These are phyloP conservation scores for Gisinianus flammeolus DNA, from an alignment of 2,888 invertebrate genomes.

Conservation along the genomic window DNA sequence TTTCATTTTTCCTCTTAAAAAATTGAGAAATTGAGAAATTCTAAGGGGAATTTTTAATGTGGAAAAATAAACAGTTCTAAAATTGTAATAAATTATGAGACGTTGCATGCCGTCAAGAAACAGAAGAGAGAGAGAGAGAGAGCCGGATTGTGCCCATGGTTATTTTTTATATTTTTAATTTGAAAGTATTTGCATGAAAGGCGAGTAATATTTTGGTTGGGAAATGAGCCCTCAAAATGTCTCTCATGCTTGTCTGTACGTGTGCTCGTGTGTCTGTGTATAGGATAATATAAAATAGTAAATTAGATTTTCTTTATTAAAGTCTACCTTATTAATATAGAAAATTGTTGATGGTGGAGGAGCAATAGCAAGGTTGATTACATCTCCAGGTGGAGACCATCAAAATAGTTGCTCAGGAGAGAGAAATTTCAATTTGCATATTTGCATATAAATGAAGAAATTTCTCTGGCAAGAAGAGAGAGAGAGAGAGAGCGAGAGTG, in stretches of 20 bases:
- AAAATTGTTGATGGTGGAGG: conserved; percentile 34
- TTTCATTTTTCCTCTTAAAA: conserved; percentile 15
- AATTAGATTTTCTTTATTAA: conserved; percentile 43
- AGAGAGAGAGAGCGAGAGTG: not conserved
- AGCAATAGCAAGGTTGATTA: conserved; percentile 30
- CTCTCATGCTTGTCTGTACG: not conserved
- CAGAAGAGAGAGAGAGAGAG: too few species aligned
- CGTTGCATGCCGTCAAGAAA: too few species aligned
- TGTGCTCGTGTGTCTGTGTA: not conserved
- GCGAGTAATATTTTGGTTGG: not conserved
- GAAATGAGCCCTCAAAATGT: not conserved
- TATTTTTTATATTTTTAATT: not conserved
- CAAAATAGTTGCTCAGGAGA: conserved; percentile 39
- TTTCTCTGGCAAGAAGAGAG: conserved; percentile 23
- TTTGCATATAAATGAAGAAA: conserved; percentile 45
- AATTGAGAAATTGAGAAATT: not conserved
- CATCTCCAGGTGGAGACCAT: conserved; percentile 43
- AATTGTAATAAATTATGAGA: too few species aligned
- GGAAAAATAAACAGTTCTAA: too few species aligned
- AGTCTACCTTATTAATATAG: conserved; percentile 41
- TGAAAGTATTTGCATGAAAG: not conserved
- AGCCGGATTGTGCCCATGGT: too few species aligned
- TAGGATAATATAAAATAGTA: conserved; percentile 1
- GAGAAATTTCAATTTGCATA: conserved; percentile 45
- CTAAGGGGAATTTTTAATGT: too few species aligned